Evolutionary conservation across 1,140 invertebrate species (phyloP).

Genomic region (Phymastichus coffea): DNA sequence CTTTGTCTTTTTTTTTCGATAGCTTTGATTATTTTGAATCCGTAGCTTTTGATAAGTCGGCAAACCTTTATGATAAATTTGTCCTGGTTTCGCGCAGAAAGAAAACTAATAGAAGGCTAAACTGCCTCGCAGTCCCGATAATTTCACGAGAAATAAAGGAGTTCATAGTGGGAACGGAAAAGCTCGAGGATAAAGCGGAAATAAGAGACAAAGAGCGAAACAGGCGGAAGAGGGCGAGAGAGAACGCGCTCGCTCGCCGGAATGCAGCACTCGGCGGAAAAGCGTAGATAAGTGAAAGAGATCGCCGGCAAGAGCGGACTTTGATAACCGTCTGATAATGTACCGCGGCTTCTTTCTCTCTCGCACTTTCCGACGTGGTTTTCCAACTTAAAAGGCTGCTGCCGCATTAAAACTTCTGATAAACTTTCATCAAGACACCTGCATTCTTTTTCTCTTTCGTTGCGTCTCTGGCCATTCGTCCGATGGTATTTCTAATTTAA

Average conservation of each 20-base stretch:
- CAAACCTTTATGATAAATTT: too few relatives aligned
- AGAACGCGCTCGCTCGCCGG: too few relatives aligned
- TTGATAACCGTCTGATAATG: slow-evolving; percentile 28
- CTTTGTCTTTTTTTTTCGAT: background rate
- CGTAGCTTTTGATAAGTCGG: too few relatives aligned
- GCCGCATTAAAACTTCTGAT: slow-evolving; percentile 13
- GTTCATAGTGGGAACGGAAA: background rate
- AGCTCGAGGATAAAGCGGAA: slow-evolving; percentile 23
- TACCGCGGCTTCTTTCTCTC: slow-evolving; percentile 6
- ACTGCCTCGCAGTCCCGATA: slow-evolving; percentile 35
- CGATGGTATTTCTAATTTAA: too few relatives aligned
- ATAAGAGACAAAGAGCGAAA: slow-evolving; percentile 26
- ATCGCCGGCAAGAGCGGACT: slow-evolving; percentile 19
- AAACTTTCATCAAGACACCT: slow-evolving; percentile 7
- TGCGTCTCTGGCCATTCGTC: too few relatives aligned
- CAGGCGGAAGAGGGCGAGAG: too few relatives aligned
- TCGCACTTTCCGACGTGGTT: slow-evolving; percentile 15
- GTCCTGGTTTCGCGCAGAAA: too few relatives aligned
- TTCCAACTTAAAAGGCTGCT: slow-evolving; percentile 16
- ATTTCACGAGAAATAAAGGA: slow-evolving; percentile 33
- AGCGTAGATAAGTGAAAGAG: slow-evolving; percentile 27
- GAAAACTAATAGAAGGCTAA: too few relatives aligned
- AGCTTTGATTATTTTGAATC: too few relatives aligned
- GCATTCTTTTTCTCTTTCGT: too few relatives aligned
- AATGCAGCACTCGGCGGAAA: slow-evolving; percentile 30